Base-by-base conservation (phyloP, 2,888 invertebrate species). In the Plagodis dolabraria region DNA sequence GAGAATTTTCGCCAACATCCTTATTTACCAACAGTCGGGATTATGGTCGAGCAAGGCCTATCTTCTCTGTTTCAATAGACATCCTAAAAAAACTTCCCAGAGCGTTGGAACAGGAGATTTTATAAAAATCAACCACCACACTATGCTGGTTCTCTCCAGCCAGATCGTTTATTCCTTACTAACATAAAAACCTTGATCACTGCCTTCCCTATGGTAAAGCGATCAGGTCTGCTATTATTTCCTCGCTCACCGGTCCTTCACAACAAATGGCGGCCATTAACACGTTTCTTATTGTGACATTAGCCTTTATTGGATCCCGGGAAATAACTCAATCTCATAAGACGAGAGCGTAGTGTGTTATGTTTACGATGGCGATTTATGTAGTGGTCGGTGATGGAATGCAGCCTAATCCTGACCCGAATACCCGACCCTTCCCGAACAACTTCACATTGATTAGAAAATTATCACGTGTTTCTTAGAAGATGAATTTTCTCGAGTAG, bases 271-370 rank as follows among this genome's bases (percentile, higher is more conserved):
- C 76, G 60, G 72, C 72, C 82, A 86, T 86, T 86, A 85, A 83
- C 85, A 82, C 82, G 80, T 82, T 85, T 85, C 86, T 86, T 84
- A 82, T 79, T 82, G 83, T 82, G 80, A 80, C 81, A 84, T 86
- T 84, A 83, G 81, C 79, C 81, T 81, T 84, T 84, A 85, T 85
- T 85, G 79, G 79, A 81, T 83, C 78, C 77, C 71, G 74, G 70
- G 74, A 76, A 81, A 80, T 81, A 83, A 82, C 83, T 81, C 76
- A 80, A 84, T 82, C 78, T 76, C 72, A 74, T 75, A 70, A 72
- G 73, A 71, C 66, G 65, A 71, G 75, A 79, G 76, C 77, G 76
- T 74, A 80, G 76, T 70, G 64, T 67, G 70, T 71, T 68, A 66
- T 65, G 74, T 76, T 81, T 81, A 82, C 77, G 69, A 66, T 62